Conservation (phyloP, 2,797 vertebrate species). For the Amblyraja radiata region DNA sequence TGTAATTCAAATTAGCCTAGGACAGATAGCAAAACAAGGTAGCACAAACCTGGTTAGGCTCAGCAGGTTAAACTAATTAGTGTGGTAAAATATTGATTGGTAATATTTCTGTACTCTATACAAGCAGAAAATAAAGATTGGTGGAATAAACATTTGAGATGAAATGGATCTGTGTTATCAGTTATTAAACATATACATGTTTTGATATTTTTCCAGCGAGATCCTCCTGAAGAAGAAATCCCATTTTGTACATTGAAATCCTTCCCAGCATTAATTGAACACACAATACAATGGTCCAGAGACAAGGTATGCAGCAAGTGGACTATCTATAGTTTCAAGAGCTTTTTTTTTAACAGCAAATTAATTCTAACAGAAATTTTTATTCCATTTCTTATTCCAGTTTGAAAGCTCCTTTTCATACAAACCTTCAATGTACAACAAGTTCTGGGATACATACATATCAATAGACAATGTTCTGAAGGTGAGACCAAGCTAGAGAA, state of each 20-base stretch:
- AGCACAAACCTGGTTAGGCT: not conserved
- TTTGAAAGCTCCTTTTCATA: constrained; percentile 93
- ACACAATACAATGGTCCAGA: constrained; percentile 97
- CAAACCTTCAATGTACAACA: constrained; percentile 88
- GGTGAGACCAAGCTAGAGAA: constrained; percentile 56
- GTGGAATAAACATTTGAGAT: not conserved
- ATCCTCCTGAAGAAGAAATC: constrained; percentile 96
- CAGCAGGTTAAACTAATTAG: not conserved
- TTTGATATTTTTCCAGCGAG: constrained; percentile 62
- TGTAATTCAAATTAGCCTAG: no score
- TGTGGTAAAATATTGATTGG: not conserved
- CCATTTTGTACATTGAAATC: constrained; percentile 98
- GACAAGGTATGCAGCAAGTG: constrained; percentile 75
- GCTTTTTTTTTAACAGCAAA: not conserved
- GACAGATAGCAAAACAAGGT: no score
- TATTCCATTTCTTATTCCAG: constrained; percentile 53
- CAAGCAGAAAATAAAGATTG: not conserved
- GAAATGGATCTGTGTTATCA: not conserved
- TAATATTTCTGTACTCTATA: not conserved
- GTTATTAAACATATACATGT: not conserved
- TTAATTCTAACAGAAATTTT: not conserved
- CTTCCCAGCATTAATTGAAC: constrained; percentile 93
- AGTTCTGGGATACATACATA: constrained; percentile 85
- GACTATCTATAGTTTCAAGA: not conserved
- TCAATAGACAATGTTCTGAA: constrained; percentile 80